These are phyloP conservation scores for Tragopan temminckii DNA, from an alignment of 2,797 vertebrate genomes.

Conservation along the genomic window DNA sequence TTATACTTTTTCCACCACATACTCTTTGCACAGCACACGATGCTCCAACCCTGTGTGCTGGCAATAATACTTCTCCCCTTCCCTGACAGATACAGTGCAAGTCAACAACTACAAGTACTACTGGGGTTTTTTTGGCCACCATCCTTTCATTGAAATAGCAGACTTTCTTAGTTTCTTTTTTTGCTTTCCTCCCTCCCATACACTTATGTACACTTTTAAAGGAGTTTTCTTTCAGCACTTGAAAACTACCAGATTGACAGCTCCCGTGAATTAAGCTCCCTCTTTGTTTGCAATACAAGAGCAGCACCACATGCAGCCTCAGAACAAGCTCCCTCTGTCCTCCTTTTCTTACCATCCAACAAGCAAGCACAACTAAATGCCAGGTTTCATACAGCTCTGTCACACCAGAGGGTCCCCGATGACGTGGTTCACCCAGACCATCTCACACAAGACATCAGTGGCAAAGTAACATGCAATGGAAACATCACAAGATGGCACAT, in stretches of 20 bases:
- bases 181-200: neutral
- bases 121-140: neutral
- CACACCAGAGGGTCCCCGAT: neutral
- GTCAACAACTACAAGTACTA: neutral
- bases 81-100: neutral
- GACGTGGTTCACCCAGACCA: neutral
- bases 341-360: conserved; percentile 1
- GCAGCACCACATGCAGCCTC: conserved; percentile 61
- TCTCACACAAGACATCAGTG: neutral
- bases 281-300: conserved; percentile 56
- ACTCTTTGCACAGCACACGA: neutral
- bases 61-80: neutral
- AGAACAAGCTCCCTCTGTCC: conserved; percentile 32
- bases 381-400: neutral
- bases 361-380: neutral
- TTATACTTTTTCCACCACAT: neutral
- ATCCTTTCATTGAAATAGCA: neutral
- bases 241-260: conserved; percentile 52
- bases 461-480: neutral
- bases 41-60: neutral
- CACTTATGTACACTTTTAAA: neutral
- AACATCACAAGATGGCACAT: neutral
- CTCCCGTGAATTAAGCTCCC: conserved; percentile 49
- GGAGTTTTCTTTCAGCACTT: conserved; percentile 42
- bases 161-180: conserved; percentile 13